A percentile compares a stretch with the other conserved stretches of the same genome.
These are phyloP conservation scores for Hydrocynus forskahlii DNA, from an alignment of 2,797 vertebrate genomes.

Conservation along the genomic window DNA sequence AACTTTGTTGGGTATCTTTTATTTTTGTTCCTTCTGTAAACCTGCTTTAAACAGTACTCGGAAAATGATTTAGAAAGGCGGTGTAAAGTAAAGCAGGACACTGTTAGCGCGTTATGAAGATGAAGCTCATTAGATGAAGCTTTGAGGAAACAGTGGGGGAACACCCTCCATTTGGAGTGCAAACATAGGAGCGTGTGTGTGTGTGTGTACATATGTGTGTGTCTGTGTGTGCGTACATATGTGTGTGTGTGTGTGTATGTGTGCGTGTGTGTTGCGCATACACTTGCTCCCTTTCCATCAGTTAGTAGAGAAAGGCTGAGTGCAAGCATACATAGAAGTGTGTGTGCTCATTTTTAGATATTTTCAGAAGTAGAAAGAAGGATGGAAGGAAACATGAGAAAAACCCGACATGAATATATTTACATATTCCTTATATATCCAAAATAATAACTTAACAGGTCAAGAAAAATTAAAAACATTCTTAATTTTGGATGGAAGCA, in stretches of 20 bases:
- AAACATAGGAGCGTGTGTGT: constrained; percentile 15
- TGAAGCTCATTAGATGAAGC: neutral
- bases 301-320: constrained; percentile 87
- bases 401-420: neutral
- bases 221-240: neutral
- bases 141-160: no score
- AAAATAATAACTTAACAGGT: neutral
- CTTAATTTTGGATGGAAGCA: neutral
- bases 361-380: no score
- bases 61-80: no score
- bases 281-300: constrained; percentile 86
- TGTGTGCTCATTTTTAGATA: no score
- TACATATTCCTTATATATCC: neutral
- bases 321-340: constrained; percentile 73
- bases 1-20: no score
- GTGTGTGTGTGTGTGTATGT: constrained; percentile 11
- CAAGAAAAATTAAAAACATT: neutral
- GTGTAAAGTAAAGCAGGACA: no score
- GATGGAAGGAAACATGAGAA: neutral
- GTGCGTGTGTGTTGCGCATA: constrained; percentile 57
- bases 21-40: no score
- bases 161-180: neutral
- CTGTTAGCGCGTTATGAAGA: no score
- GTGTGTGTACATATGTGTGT: constrained; percentile 11
- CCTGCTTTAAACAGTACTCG: no score